Evolutionary conservation across 2,888 invertebrate genomes (phyloP).

Genomic region (Ectemnius continuus): DNA sequence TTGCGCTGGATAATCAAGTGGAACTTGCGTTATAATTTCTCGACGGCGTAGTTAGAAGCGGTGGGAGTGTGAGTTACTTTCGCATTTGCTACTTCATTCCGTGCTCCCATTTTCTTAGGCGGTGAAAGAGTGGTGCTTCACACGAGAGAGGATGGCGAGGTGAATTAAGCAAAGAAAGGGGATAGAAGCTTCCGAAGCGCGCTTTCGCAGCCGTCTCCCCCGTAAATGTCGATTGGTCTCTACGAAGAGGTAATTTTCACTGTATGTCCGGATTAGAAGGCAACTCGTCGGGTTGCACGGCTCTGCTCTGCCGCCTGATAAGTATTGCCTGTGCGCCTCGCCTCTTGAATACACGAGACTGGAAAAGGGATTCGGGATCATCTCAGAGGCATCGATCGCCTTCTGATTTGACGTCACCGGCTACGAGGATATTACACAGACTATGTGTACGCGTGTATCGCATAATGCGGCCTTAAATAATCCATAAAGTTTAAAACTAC

Average conservation of each 20-base stretch:
- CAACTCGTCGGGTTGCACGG: slow-evolving; percentile 47
- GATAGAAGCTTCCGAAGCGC: slow-evolving; percentile 48
- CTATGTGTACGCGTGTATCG: neutral
- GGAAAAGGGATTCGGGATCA: slow-evolving; percentile 61
- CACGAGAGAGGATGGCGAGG: neutral
- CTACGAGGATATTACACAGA: slow-evolving; percentile 28
- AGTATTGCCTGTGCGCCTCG: slow-evolving; percentile 56
- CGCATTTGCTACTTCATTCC: neutral
- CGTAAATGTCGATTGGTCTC: slow-evolving; percentile 64
- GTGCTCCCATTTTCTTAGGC: neutral
- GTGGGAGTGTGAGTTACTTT: neutral
- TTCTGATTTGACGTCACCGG: slow-evolving; percentile 53
- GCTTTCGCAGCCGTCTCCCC: slow-evolving; percentile 36
- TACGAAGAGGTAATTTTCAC: slow-evolving; percentile 72
- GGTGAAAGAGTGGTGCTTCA: neutral
- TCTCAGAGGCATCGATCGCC: slow-evolving; percentile 59
- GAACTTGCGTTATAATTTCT: too few species aligned
- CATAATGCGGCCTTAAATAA: neutral
- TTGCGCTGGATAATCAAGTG: too few species aligned
- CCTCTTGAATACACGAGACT: slow-evolving; percentile 58
- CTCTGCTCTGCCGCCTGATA: slow-evolving; percentile 44
- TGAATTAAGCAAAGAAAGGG: slow-evolving; percentile 37
- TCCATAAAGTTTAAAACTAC: neutral
- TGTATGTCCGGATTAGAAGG: slow-evolving; percentile 74
- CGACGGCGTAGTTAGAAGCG: neutral